Evolutionary conservation across 2,113 vertebrate species (phyloP).

Genomic region (Lucifuga dentata): DNA sequence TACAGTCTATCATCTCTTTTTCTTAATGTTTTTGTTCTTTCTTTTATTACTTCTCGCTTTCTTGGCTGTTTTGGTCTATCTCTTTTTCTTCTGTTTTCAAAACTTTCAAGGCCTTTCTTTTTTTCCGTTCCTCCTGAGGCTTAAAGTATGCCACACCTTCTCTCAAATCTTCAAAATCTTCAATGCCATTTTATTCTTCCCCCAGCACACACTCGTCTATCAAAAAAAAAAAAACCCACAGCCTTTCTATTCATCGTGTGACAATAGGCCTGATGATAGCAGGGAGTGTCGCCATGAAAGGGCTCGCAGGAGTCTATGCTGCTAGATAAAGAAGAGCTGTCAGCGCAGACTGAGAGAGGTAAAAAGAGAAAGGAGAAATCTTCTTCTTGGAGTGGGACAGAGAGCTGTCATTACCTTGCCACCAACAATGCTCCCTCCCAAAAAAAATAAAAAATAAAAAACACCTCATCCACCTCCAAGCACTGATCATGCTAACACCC

Average conservation of each 20-base stretch:
- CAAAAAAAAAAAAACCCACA: conserved; percentile 30
- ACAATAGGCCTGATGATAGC: conserved; percentile 26
- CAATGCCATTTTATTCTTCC: conserved; percentile 4
- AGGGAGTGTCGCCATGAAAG: conserved; percentile 31
- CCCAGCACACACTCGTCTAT: conserved; percentile 15
- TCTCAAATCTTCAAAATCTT: conserved; percentile 25
- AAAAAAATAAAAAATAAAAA: too few species aligned
- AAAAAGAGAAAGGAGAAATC: background rate
- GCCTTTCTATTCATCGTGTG: conserved; percentile 11
- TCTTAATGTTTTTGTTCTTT: background rate
- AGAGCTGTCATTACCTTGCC: conserved; percentile 24
- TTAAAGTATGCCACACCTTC: conserved; percentile 12
- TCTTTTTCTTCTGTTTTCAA: background rate
- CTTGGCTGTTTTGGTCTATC: background rate
- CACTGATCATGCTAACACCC: background rate
- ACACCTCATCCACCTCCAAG: background rate
- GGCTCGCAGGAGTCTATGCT: background rate
- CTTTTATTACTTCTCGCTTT: background rate
- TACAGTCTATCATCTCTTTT: conserved; percentile 9
- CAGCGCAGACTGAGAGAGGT: background rate
- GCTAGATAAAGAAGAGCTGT: conserved; percentile 6
- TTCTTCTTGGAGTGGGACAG: background rate
- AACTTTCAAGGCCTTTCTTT: background rate
- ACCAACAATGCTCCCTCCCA: background rate
- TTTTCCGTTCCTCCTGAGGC: background rate